Base-by-base conservation (phyloP, 1,140 invertebrate genomes). In the Notospermus geniculatus region DNA sequence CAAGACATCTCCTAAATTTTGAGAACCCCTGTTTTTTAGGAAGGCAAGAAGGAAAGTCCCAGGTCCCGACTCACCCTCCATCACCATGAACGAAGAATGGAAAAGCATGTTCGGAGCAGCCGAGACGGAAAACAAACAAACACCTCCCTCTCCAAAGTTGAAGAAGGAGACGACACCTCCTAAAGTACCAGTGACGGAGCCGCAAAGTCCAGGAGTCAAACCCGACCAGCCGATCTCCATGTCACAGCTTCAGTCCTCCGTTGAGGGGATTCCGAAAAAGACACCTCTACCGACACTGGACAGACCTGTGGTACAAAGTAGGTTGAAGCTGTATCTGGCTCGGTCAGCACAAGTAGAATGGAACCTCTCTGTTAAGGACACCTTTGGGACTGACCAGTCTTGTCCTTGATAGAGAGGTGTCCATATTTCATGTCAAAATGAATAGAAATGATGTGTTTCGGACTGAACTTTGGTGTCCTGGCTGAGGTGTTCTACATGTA, bases 21-120 rank as follows among this genome's bases (percentile, higher is more conserved):
- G 4, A 7, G 15, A 36, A 36, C n/a, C 46, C 39, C 56, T 53
- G 41, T 19, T 19, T n/a, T n/a, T 32, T 54, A 70, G 66, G 32
- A 57, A 58, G 32, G 55, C 62, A 23, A 68, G 60, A 50, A 71
- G 68, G 52, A 71, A 68, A 59, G 27, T 25, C 23, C 59, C 62
- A 23, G 59, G 39, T 25, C 54, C 43, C 53, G 69, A 71, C 5
- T n/a, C 55, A 5, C 50, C 60, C 1, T 29, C 66, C 22, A 58
- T 52, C 50, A 39, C 53, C 23, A 64, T 60, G 57, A 92, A 93
- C 81, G 87, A 89, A 46, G 90, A 93, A 79, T 93, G 90, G 91
- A 87, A 89, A 65, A 88, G 89, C 57, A 92, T 93, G 90, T 92
- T 91, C 80, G 88, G 89, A 57, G 83, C 84, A 29, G 59, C 73